A percentile compares a stretch with the other conserved stretches of the same genome.
phyloP scores from a whole-genome alignment of 1,140 invertebrate species.

The Brachionus plicatilis region DNA sequence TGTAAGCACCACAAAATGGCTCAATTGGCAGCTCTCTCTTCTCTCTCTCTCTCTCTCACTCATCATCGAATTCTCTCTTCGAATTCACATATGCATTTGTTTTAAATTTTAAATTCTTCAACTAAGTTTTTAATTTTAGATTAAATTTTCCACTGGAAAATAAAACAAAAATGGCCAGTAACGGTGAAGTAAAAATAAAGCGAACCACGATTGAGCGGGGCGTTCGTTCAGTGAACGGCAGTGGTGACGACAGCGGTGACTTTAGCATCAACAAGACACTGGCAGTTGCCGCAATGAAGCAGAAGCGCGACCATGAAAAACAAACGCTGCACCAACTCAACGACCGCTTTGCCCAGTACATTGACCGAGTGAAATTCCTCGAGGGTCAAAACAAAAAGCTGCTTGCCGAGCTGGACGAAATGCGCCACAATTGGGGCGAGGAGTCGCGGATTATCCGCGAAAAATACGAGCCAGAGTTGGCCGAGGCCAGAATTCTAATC shows the following conservation, averaged over 20 bases:
- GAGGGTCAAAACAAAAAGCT: conserved; percentile 36
- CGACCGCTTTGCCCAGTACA: conserved; percentile 36
- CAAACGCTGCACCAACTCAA: conserved; percentile 20
- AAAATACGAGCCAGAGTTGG: conserved; percentile 37
- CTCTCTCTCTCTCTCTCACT: not conserved
- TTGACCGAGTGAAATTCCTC: conserved; percentile 40
- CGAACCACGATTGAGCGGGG: conserved; percentile 13
- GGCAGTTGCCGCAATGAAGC: not conserved
- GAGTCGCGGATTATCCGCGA: not conserved
- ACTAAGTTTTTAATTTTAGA: not conserved
- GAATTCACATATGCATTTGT: not conserved
- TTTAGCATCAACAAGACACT: not conserved
- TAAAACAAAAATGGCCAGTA: not conserved
- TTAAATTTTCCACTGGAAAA: not conserved
- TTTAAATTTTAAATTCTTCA: not conserved
- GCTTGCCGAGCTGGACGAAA: conserved; percentile 4
- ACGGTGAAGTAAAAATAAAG: not conserved
- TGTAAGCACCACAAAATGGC: not conserved
- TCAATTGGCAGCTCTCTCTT: not conserved
- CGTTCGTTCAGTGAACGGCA: not conserved
- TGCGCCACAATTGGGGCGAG: conserved; percentile 27
- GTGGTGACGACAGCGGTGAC: not conserved
- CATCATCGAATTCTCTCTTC: not conserved
- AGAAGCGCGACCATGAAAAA: conserved; percentile 34
- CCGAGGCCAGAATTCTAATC: conserved; percentile 9